A percentile compares a stretch with the other conserved stretches of the same genome.
These are phyloP conservation scores for Thaumatotibia leucotreta DNA, from an alignment of 1,140 invertebrate species.

Conservation along the genomic window DNA sequence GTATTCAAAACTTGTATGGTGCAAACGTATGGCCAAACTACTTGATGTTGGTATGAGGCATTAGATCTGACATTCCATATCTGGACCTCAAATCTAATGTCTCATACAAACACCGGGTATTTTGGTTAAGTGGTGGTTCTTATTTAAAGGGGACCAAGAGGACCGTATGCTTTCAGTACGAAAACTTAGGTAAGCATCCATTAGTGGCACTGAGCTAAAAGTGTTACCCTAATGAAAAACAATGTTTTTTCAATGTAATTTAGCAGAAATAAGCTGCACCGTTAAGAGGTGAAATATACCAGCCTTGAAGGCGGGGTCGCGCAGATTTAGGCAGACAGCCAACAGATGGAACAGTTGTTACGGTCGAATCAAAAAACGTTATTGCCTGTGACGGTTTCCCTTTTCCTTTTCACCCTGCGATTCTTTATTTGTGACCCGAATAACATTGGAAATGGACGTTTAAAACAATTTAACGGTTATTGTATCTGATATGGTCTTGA, in stretches of 20 bases:
- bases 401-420: neutral
- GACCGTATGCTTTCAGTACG: no score
- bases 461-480: neutral
- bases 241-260: neutral
- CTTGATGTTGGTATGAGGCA: neutral
- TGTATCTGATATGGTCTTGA: neutral
- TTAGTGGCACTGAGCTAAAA: no score
- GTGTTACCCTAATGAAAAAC: no score
- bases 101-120: no score
- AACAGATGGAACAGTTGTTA: slow-evolving; percentile 55
- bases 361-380: slow-evolving; percentile 22
- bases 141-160: no score
- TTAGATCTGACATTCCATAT: no score
- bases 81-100: no score
- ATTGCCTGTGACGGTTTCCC: slow-evolving; percentile 4
- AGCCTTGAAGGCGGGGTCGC: slow-evolving; percentile 15
- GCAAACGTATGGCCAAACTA: no score
- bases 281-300: slow-evolving; percentile 20
- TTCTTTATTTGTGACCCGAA: slow-evolving; percentile 1
- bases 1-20: no score
- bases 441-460: neutral
- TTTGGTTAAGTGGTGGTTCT: no score
- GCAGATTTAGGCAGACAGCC: slow-evolving; percentile 52
- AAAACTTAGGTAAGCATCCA: no score
- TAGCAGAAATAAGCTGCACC: neutral